These are phyloP conservation scores for Hydrozoanthus tunicans DNA, from an alignment of 64 coral and sea anemone species.

Conservation along the genomic window DNA sequence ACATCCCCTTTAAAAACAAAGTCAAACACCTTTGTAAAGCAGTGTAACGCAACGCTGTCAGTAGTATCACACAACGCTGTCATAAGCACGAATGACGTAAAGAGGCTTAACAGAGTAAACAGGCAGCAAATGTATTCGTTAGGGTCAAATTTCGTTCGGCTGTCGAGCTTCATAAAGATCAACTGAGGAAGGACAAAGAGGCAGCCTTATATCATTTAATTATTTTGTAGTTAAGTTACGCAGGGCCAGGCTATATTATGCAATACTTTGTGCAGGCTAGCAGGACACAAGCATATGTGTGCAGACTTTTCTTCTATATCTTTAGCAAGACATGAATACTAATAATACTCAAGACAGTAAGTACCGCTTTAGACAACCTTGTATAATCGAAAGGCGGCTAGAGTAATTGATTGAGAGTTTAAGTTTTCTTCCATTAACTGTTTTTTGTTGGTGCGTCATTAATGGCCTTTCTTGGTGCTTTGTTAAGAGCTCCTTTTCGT, in stretches of 20 bases:
- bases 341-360: too few species aligned
- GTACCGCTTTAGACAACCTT: neutral
- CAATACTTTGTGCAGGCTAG: conserved; percentile 4
- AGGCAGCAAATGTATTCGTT: neutral
- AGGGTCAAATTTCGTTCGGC: neutral
- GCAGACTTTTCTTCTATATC: neutral
- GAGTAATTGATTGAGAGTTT: neutral
- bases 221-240: too few species aligned
- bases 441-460: neutral
- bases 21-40: too few species aligned
- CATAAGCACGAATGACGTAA: conserved; percentile 26
- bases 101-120: conserved; percentile 11
- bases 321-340: neutral
- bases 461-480: too few species aligned
- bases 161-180: neutral
- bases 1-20: neutral
- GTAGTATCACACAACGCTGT: conserved; percentile 9
- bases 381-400: neutral
- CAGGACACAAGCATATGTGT: neutral
- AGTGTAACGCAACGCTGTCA: too few species aligned
- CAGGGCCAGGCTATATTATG: conserved; percentile 5
- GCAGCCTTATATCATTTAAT: too few species aligned
- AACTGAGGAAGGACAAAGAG: too few species aligned
- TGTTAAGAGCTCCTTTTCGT: too few species aligned
- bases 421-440: neutral